Base-by-base conservation (phyloP, 2,113 vertebrate species). In the Sterna hirundo region DNA sequence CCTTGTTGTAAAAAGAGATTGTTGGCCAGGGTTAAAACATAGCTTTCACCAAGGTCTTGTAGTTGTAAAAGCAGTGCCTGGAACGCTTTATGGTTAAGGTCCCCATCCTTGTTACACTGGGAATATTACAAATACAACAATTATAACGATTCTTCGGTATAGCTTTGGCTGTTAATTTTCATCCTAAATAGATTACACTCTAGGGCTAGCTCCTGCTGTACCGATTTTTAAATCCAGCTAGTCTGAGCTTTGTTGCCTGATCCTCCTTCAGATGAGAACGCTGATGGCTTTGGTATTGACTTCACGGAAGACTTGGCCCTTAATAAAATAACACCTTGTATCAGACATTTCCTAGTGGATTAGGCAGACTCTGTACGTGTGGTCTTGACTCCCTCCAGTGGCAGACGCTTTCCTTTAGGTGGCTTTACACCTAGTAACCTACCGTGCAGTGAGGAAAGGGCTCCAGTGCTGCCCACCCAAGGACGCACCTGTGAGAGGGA, bases 31-130 rank as follows among this genome's bases (percentile, higher is more conserved):
- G 93, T 98, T 76, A 98, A 58, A 52, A 81, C 44, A 0, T 96
- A 98, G 21, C 58, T 86, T 22, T 66, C 22, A 3, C 91, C 94
- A 49, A 97, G 96, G 23, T 91, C 94, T 75, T 97, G 97, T 82
- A 98, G 62, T 40, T 93, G 96, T 62, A 94, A 82, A 52, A 98
- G 97, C 84, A 98, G 96, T 9, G 80, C 62, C 71, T 97, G 98
- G 18, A 98, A 98, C 2, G 34, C 97, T 65, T 78, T 86, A 18
- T 96, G 96, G 46, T 95, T 72, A 19, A 97, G 86, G 60, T 82
- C 46, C 40, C 69, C 81, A 8, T 84, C 90, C 54, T 90, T 88
- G 23, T 91, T 78, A 19, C 76, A 86, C 47, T 92, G 54, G 38
- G 42, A 94, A 47, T 64, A 38, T 21, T 29, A 68, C 62, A 98